phyloP scores from a whole-genome alignment of 2,113 vertebrate species.

The Megaceryle torquata region DNA sequence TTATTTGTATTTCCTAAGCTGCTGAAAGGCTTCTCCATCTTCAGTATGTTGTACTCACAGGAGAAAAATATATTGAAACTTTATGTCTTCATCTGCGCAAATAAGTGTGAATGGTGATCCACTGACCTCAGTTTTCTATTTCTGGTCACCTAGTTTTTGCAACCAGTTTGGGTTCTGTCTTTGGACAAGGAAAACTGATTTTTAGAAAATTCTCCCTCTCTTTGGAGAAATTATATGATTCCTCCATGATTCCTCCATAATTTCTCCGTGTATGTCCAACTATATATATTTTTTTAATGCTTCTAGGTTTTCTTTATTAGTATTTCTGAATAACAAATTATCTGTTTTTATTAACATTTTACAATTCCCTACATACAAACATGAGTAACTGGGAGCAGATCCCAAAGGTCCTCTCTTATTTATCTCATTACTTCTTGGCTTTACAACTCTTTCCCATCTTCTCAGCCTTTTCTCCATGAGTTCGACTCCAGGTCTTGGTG shows the following conservation, averaged over 20 bases:
- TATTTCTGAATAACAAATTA: not conserved
- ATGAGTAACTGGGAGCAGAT: not conserved
- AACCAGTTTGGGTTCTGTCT: not conserved
- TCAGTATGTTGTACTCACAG: not conserved
- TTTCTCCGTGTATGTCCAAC: not conserved
- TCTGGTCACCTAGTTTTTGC: not conserved
- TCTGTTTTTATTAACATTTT: not conserved
- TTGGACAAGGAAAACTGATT: not conserved
- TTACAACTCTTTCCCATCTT: not conserved
- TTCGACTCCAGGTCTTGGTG: not conserved
- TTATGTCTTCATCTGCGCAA: not conserved
- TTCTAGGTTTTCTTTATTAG: not conserved
- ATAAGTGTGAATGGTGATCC: not conserved
- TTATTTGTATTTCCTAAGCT: not conserved
- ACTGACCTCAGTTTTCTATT: conserved; percentile 1
- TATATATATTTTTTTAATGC: not conserved
- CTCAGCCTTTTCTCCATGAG: not conserved
- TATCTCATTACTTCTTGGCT: not conserved
- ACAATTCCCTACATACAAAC: not conserved
- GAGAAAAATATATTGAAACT: not conserved
- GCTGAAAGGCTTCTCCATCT: not conserved
- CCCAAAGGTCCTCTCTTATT: not conserved
- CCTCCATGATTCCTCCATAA: not conserved
- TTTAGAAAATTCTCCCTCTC: not conserved
- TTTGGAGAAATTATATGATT: not conserved